A percentile compares a stretch with the other conserved stretches of the same genome.
Evolutionary conservation across 2,888 invertebrate species (phyloP).

Genomic region (Hemaris fuciformis): DNA sequence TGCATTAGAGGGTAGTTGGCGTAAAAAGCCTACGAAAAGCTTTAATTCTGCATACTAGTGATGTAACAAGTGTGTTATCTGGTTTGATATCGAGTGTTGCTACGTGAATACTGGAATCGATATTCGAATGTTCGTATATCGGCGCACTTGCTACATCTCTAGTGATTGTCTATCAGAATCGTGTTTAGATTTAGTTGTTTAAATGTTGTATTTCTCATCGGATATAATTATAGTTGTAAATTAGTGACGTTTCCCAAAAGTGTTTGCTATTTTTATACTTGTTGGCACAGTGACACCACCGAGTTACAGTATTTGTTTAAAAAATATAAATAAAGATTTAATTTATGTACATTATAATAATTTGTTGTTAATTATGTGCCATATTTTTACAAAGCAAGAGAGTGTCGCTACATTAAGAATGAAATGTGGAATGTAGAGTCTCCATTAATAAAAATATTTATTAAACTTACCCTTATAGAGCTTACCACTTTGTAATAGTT

Average conservation of each 20-base stretch:
- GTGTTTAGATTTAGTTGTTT: background rate
- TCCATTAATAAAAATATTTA: background rate
- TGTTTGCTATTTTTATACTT: slow-evolving; percentile 6
- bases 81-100: too few species aligned
- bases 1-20: slow-evolving; percentile 10
- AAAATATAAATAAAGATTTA: background rate
- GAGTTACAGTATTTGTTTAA: background rate
- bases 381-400: slow-evolving; percentile 1
- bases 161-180: background rate
- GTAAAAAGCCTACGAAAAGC: slow-evolving; percentile 22
- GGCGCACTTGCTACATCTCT: background rate
- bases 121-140: background rate
- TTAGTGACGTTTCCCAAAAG: slow-evolving; percentile 2
- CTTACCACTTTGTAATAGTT: background rate
- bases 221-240: background rate
- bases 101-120: too few species aligned
- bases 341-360: slow-evolving; percentile 1
- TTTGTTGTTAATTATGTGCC: slow-evolving; percentile 3
- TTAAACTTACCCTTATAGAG: slow-evolving; percentile 3
- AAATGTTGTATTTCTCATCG: background rate
- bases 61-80: background rate
- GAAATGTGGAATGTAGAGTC: background rate
- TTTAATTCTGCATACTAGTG: slow-evolving; percentile 18
- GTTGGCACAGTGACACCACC: slow-evolving; percentile 6
- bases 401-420: background rate